Evolutionary conservation across 2,797 vertebrate species (phyloP), one percentile per base, ranked within the genome.

Genomic region (Xenopus petersii): DNA sequence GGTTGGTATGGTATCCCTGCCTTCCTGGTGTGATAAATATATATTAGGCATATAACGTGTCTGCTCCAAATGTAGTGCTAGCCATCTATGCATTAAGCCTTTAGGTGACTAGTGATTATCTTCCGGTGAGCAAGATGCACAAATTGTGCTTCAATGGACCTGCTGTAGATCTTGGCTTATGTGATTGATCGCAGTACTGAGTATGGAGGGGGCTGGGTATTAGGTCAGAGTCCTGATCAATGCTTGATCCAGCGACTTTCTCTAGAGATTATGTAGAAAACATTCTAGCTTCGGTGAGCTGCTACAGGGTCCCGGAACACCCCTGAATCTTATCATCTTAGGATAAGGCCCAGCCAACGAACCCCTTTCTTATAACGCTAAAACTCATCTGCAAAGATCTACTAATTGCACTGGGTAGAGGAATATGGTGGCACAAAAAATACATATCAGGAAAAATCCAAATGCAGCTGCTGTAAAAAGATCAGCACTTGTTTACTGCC

Each of bases 131-230:
- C 68, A 16, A 17, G 24, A 42, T 51, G 70, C 30, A 17, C 70
- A 56, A 36, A 9, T 11, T 30, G 59, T 60, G 30, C 13, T 48
- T 64, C 12, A 15, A 2, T 47, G 7, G 15, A 47, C 62, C 62
- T 47, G 15, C 55, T 63, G 5, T 46, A 15, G 61, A 49, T 60
- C 54, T 30, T 15, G 30, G 59, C 21, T 69, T 63, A 59, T 70
- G 69, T 60, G 69, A 77, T 66, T 77, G 64, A 67, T 67, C 55
- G 75, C 69, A 67, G 55, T 56, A 55, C 64, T 61, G 63, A 62
- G 62, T 51, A 46, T 17, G 61, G 64, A 46, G 74, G 49, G 66
- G 73, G 66, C 2, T 17, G 67, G 47, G 42, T 58, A 30, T 13
- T 48, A 33, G 62, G 55, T 60, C 54, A 16, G 24, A 60, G 68